phyloP scores from a whole-genome alignment of 2,888 invertebrate species.

The Cordylochernes scorpioides region DNA sequence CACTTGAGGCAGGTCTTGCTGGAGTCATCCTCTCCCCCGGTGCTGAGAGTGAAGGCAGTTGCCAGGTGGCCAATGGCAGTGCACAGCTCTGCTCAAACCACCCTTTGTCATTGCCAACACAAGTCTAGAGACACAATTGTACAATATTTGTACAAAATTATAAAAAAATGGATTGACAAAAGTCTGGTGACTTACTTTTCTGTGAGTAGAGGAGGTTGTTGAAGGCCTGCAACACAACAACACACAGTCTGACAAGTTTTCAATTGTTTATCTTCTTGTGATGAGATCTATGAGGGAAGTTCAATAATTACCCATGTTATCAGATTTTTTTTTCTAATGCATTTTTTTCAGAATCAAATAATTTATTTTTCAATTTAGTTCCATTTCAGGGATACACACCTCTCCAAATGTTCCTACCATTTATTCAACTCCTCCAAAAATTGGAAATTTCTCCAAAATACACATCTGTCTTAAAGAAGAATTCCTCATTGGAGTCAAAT shows the following conservation, averaged over 20 bases:
- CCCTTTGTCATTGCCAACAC: background rate
- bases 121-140: background rate
- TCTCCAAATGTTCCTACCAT: no score
- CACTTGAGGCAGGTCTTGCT: constrained; percentile 11
- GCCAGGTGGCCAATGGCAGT: constrained; percentile 16
- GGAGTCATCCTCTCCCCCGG: constrained; percentile 11
- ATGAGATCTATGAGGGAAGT: background rate
- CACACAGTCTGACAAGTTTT: constrained; percentile 1
- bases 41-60: constrained; percentile 15
- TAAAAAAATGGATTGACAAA: background rate
- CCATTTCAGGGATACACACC: no score
- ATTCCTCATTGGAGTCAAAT: no score
- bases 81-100: constrained; percentile 13
- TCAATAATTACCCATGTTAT: background rate
- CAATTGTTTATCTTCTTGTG: background rate
- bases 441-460: no score
- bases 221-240: constrained; percentile 19
- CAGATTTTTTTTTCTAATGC: background rate
- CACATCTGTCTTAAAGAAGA: no score
- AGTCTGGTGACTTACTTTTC: constrained; percentile 19
- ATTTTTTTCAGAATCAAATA: background rate
- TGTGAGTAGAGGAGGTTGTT: constrained; percentile 20
- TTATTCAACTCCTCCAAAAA: no score
- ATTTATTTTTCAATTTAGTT: no score
- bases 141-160: background rate